Base-by-base conservation (phyloP, 1,140 invertebrate genomes). In the Neodiprion lecontei region DNA sequence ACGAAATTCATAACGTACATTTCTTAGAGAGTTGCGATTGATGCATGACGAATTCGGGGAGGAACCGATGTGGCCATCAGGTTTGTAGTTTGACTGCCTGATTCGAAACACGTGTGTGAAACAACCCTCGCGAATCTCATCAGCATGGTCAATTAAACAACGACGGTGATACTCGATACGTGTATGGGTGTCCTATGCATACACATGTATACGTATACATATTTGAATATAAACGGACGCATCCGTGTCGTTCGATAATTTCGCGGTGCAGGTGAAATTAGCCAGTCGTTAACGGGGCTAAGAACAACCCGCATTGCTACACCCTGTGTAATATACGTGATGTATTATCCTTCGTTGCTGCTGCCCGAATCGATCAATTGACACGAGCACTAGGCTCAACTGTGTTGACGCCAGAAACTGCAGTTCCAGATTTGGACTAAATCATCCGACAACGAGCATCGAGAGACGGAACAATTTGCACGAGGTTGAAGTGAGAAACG, bases 341-440 rank as follows among this genome's bases (percentile, higher is more conserved):
- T 61, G 11, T 9, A 61, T 61, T 12, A 61, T 61, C 11, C n/a
- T 14, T 61, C 53, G n/a, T 17, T 40, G 28, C 28, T 40, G 5
- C 28, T 40, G 5, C 28, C 28, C 28, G 28, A 40, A 40, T 40
- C 1, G 28, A 40, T 40, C 28, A 40, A 40, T 40, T 40, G 28
- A 40, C 80, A 82, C 78, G 75, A 75, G 78, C 74, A 72, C 76
- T 40, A 40, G 28, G 70, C 76, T 77, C 81, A 73, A 78, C 75
- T 67, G 78, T 75, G 72, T 75, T 78, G 78, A 79, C 80, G 80
- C 78, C 76, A 79, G 79, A 79, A 79, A 79, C 28, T 40, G 28
- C 28, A 40, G 28, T 40, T 40, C 28, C 28, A 40, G 28, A 40
- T 40, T 40, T 5, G 28, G 2, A 40, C 28, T 40, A 40, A 40